A percentile compares a stretch with the other conserved stretches of the same genome.
Conservation (phyloP, 2,113 vertebrate genomes). For the Camelus dromedarius region DNA sequence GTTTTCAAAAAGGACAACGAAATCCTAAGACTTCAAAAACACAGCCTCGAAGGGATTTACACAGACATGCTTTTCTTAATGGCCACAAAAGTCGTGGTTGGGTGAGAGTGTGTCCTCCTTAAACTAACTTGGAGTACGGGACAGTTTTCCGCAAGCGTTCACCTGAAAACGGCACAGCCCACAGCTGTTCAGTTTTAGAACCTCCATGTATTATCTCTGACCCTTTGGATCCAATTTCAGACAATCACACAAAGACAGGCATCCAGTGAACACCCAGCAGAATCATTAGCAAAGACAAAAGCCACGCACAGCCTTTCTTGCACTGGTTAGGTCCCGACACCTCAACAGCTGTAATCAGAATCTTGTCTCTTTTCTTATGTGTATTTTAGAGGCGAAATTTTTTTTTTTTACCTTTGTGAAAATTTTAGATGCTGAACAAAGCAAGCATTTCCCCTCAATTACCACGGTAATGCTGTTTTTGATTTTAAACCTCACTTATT, state of each 20-base stretch:
- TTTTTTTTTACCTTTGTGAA: not conserved
- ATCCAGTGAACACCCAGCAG: accelerated
- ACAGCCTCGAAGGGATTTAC: not conserved
- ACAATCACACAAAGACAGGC: too few relatives aligned
- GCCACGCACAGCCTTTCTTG: too few relatives aligned
- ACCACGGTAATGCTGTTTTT: not conserved
- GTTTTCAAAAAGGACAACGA: too few relatives aligned
- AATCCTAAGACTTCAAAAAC: not conserved
- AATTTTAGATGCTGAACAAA: not conserved
- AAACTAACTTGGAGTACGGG: accelerated
- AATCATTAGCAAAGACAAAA: accelerated
- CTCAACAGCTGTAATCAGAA: accelerated
- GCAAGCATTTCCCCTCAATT: not conserved
- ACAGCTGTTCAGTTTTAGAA: accelerated
- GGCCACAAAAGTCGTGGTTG: not conserved
- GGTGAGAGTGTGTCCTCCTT: not conserved
- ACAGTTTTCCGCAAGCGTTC: accelerated
- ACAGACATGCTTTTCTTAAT: not conserved
- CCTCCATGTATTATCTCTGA: not conserved
- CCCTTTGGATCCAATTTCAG: not conserved
- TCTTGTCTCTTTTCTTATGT: not conserved
- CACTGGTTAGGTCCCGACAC: accelerated
- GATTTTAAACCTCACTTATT: not conserved
- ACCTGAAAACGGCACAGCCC: not conserved
- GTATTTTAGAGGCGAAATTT: not conserved